Percentiles rank a stretch among this genome's conserved stretches.
Conservation (phyloP, 2,888 invertebrate species). For the Ommatoiulus sabulosus region DNA sequence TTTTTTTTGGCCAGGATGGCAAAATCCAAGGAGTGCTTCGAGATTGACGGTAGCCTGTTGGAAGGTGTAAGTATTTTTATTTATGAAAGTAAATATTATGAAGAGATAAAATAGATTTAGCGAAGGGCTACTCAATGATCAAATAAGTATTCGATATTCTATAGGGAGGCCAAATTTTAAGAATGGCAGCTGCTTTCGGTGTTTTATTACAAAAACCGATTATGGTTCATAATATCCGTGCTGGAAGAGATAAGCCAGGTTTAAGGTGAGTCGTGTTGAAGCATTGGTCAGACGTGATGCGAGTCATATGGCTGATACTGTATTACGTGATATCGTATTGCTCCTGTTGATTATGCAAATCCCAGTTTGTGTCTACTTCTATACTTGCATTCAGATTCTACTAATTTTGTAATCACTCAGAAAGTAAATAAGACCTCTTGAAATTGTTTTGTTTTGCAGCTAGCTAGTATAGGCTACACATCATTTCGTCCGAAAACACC, state of each 20-base stretch:
- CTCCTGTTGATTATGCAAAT: too few relatives aligned
- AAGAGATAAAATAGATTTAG: not conserved
- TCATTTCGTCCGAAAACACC: too few relatives aligned
- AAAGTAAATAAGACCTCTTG: too few relatives aligned
- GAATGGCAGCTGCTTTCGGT: slow-evolving; percentile 83
- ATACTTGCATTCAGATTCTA: too few relatives aligned
- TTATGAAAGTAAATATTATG: not conserved
- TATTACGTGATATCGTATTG: too few relatives aligned
- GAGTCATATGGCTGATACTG: not conserved
- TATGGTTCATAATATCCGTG: slow-evolving; percentile 82
- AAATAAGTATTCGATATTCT: not conserved
- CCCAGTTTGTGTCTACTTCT: too few relatives aligned
- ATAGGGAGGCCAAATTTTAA: slow-evolving; percentile 94
- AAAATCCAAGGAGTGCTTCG: not conserved
- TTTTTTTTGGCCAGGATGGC: not conserved
- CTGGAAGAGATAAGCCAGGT: slow-evolving; percentile 84
- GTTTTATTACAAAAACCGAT: slow-evolving; percentile 80
- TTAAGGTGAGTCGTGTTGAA: slow-evolving; percentile 74
- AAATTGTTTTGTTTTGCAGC: too few relatives aligned
- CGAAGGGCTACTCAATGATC: not conserved
- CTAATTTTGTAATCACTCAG: too few relatives aligned
- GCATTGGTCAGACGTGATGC: not conserved
- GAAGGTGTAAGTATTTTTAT: slow-evolving; percentile 51
- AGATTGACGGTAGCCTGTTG: slow-evolving; percentile 54
- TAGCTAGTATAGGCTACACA: too few relatives aligned